Evolutionary conservation across 2,797 vertebrate species (phyloP).

Genomic region (Urophycis tenuis): DNA sequence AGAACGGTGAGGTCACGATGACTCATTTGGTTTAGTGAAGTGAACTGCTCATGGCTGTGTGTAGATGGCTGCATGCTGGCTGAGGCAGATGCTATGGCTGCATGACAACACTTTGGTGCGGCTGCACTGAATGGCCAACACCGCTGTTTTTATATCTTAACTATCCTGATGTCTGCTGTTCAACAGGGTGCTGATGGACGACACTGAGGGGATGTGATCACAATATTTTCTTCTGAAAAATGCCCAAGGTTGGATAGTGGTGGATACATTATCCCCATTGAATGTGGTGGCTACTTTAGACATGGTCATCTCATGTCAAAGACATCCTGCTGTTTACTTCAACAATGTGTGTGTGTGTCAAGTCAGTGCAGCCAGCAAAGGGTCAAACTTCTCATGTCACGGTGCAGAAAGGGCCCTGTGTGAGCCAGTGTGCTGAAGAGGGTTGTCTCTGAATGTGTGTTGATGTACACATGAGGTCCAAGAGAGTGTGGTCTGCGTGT

Average conservation of each 20-base stretch:
- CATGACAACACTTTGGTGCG: neutral
- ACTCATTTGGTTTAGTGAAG: neutral
- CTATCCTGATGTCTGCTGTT: neutral
- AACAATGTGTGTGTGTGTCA: conserved; percentile 25
- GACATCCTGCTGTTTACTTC: neutral
- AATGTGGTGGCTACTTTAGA: neutral
- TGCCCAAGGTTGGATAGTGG: neutral
- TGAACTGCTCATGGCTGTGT: neutral
- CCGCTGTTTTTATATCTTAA: neutral
- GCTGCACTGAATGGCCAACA: neutral
- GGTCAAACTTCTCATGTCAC: neutral
- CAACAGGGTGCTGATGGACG: neutral
- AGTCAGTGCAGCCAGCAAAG: conserved; percentile 8
- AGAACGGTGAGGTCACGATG: neutral
- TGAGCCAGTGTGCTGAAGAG: conserved; percentile 28
- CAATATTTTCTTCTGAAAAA: neutral
- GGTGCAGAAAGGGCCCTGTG: conserved; percentile 24
- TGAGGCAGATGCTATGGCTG: no score
- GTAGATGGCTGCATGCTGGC: no score
- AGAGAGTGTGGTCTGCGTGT: neutral
- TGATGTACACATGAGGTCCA: conserved; percentile 13
- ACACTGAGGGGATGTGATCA: neutral
- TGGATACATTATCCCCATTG: neutral
- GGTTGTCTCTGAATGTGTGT: conserved; percentile 19
- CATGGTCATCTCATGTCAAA: neutral